These are phyloP conservation scores for Micropterix aruncella DNA, from an alignment of 2,888 invertebrate genomes.

Conservation along the genomic window DNA sequence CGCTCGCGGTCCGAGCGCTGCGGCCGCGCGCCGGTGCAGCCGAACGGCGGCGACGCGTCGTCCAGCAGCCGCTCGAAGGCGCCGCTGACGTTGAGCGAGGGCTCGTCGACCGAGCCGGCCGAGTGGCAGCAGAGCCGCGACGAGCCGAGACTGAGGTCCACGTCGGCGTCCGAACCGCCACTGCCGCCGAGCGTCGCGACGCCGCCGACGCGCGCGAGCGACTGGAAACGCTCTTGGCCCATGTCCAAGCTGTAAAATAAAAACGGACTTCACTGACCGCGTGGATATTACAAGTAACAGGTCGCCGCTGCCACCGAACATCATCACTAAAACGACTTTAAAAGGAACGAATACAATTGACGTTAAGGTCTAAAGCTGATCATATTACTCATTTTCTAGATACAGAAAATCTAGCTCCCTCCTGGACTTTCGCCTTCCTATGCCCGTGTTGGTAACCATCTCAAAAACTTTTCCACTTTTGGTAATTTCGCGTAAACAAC, in stretches of 20 bases:
- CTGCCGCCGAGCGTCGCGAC: conserved; percentile 34
- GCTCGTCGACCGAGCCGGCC: conserved; percentile 19
- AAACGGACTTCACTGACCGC: no score
- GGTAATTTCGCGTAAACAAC: no score
- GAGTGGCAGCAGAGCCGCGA: conserved; percentile 22
- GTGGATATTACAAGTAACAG: no score
- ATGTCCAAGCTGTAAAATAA: conserved; percentile 43
- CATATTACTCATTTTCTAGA: no score
- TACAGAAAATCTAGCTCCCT: no score
- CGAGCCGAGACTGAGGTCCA: conserved; percentile 20
- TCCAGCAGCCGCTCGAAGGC: conserved; percentile 17
- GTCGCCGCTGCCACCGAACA: no score
- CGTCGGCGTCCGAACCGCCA: conserved; percentile 20
- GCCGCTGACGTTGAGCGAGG: conserved; percentile 19
- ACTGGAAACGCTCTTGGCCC: conserved; percentile 41
- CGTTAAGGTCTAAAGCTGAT: no score
- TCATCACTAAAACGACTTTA: no score
- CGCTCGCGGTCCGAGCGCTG: conserved; percentile 24
- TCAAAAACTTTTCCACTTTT: no score
- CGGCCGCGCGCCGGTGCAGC: neutral
- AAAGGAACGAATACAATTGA: no score
- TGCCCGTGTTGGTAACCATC: no score
- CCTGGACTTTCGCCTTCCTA: no score
- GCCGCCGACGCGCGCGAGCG: conserved; percentile 31
- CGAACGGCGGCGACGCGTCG: conserved; percentile 13